phyloP scores from a whole-genome alignment of 2,113 vertebrate genomes.

The Gymnobelideus leadbeateri region DNA sequence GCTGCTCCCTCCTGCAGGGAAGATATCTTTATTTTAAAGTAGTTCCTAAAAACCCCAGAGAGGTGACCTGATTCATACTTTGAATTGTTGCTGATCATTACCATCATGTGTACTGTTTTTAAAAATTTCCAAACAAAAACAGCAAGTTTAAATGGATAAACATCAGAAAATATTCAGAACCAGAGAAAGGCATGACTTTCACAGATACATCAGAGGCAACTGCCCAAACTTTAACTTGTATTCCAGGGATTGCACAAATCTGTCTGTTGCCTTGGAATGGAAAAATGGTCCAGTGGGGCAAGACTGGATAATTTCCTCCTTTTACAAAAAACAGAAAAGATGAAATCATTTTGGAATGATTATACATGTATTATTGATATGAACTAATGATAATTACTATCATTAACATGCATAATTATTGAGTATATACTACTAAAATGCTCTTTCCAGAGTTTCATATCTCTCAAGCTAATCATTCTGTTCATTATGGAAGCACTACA shows the following conservation, averaged over 20 bases:
- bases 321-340: not conserved
- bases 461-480: not conserved
- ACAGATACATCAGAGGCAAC: not conserved
- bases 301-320: not conserved
- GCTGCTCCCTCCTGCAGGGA: no score
- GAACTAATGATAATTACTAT: conserved; percentile 2
- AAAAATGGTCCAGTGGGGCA: not conserved
- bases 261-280: not conserved
- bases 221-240: not conserved
- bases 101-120: not conserved
- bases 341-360: not conserved
- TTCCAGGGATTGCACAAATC: not conserved
- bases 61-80: not conserved
- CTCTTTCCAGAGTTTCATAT: not conserved
- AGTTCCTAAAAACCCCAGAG: not conserved
- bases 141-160: not conserved
- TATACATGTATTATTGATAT: conserved; percentile 1
- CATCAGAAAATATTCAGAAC: not conserved
- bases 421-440: not conserved
- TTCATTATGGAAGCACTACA: not conserved
- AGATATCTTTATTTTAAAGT: not conserved
- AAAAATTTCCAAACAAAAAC: not conserved
- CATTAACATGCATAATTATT: conserved; percentile 9
- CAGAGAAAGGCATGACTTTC: not conserved
- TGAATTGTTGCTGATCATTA: not conserved